Base-by-base conservation (phyloP, 2,888 invertebrate species). In the Drepanosiphum platanoidis region DNA sequence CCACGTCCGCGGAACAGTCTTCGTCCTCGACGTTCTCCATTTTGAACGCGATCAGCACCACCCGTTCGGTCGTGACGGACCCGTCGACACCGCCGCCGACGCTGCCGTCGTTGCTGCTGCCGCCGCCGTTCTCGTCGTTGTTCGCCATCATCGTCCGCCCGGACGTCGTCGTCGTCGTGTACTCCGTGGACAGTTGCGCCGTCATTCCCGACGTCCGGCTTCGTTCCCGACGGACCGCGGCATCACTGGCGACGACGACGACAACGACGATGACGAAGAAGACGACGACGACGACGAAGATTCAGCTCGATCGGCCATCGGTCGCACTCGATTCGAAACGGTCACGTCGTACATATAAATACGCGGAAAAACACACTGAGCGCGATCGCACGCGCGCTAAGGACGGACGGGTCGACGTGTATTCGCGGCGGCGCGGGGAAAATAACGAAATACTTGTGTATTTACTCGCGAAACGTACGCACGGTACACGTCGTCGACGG, bases 11-110 rank as follows among this genome's bases (percentile, higher is more conserved):
- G 4, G 52, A 15, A 22, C 52, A 52, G 22, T 39, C 71, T 9
- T 61, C 61, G 61, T 61, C 71, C 0, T 46, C 64, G 34, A 34
- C 18, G 3, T 42, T 15, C 11, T 84, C 84, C 77, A 84, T 77
- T 58, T 84, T 84, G 68, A 84, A 84, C 39, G 75, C 30, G 46
- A 84, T 77, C 84, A 84, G 18, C 58, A 84, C 77, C 13, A 84
- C 84, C 36, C 84, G 75, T 61, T 77, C 52, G 3, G 36, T 5
- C 3, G 42, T 27, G n/a, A 3, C 27, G 39, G 34, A 4, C 9
- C 18, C 27, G 27, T 34, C 27, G 34, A 15, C n/a, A 15, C 7
- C 46, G 32, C 8, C 15, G 34, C 22, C 32, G 64, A 18, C 9
- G n/a, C 13, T 64, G 34, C 36, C 27, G n/a, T 13, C 18, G 52